These are phyloP conservation scores for Aphaenogaster floridana DNA, from an alignment of 1,140 invertebrate genomes.

Conservation along the genomic window DNA sequence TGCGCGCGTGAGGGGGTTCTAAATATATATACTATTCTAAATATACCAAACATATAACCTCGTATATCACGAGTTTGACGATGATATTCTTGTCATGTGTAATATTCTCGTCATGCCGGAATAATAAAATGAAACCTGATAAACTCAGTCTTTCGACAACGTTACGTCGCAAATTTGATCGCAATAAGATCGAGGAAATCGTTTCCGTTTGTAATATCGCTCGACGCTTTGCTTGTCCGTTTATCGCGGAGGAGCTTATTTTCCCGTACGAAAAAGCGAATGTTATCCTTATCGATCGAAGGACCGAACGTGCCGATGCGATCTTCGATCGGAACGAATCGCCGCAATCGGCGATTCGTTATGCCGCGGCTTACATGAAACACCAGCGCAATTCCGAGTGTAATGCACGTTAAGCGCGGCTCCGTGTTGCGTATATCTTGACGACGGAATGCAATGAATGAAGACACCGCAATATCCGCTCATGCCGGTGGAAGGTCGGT, in stretches of 20 bases:
- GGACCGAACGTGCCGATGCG: background rate
- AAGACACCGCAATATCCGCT: constrained; percentile 12
- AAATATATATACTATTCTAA: constrained; percentile 1
- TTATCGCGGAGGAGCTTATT: background rate
- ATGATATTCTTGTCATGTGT: background rate
- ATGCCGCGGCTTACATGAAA: constrained; percentile 25
- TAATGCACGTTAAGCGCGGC: constrained; percentile 16
- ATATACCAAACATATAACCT: background rate
- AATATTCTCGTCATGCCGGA: background rate
- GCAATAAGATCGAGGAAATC: background rate
- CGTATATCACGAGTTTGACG: background rate
- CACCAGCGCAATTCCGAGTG: background rate
- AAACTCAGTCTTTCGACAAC: background rate
- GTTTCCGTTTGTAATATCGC: background rate
- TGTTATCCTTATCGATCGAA: constrained; percentile 4
- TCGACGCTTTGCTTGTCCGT: background rate
- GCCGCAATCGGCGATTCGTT: constrained; percentile 5
- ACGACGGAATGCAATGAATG: constrained; percentile 26
- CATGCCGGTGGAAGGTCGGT: constrained; percentile 31
- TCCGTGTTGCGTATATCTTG: constrained; percentile 11
- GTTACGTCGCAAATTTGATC: background rate
- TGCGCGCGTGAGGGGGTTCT: background rate
- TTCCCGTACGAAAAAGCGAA: background rate
- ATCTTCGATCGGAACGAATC: constrained; percentile 37
- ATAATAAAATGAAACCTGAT: constrained; percentile 25